Evolutionary conservation across 2,113 vertebrate genomes (phyloP).

Genomic region (Pristiophorus japonicus): DNA sequence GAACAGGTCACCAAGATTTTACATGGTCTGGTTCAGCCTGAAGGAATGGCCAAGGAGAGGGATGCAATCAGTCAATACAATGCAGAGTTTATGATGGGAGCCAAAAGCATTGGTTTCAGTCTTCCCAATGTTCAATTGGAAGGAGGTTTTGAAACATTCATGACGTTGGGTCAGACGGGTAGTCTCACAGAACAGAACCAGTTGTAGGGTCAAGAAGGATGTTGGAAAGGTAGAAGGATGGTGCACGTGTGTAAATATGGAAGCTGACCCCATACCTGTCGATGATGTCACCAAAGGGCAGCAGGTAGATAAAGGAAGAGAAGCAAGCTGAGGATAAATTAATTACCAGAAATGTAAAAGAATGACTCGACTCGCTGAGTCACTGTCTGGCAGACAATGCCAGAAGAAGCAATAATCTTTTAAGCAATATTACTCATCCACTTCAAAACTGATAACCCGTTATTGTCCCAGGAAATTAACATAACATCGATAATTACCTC

Average conservation of each 20-base stretch:
- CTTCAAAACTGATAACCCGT: neutral
- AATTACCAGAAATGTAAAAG: neutral
- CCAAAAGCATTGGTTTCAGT: neutral
- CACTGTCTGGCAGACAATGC: neutral
- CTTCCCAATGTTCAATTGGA: no score
- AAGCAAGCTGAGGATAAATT: neutral
- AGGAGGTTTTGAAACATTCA: neutral
- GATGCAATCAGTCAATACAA: neutral
- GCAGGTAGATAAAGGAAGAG: neutral
- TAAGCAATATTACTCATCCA: neutral
- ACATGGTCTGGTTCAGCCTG: neutral
- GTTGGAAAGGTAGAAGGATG: neutral
- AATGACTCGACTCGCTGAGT: neutral
- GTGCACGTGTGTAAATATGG: neutral
- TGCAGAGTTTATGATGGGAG: neutral
- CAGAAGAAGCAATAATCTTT: neutral
- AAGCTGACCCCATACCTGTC: neutral
- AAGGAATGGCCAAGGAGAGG: neutral
- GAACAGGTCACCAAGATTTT: neutral
- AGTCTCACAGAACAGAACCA: neutral
- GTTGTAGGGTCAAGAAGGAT: neutral
- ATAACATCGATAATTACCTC: slow-evolving; percentile 24
- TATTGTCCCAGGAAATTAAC: neutral
- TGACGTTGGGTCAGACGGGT: neutral
- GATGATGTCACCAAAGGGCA: neutral